Base-by-base conservation (phyloP, 2,888 invertebrate species). In the Nineta flava region DNA sequence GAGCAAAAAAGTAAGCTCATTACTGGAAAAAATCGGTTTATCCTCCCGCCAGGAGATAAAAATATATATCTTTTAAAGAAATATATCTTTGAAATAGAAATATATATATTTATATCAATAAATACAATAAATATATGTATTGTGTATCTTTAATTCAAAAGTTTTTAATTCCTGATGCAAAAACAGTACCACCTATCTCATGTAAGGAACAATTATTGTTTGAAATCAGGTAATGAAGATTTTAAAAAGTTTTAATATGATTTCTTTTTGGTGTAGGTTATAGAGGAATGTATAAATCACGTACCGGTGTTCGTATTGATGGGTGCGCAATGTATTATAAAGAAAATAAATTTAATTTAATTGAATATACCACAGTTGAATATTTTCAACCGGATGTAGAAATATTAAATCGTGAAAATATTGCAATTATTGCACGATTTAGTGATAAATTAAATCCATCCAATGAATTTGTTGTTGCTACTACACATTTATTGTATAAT, bases 401-500 rank as follows among this genome's bases (percentile, higher is more conserved):
- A 16, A 61, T 85, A 7, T 66, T 94, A 32, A 81, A 88, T 62
- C 76, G 94, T 10, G 88, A 93, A 62, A 96, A 96, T 67, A 79
- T 96, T 47, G 96, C 82, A 0, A 62, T 94, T 9, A 73, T 95
- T 50, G 80, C 81, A 3, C 85, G 85, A 62, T 73, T 96, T 51
- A 66, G 69, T 13, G 73, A 81, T 1, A 74, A 68, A 52, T 60
- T 64, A 0, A 59, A 68, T 48, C 70, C 72, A 0, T 57, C 67
- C 1, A 67, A 70, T 1, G 69, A 76, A 7, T 65, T 95, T 40
- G 75, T 88, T 47, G 78, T 97, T 1, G 88, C 91, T 3, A 97
- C 92, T 10, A 97, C 97, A 0, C 99, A 99, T 67, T 71, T 99
- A 44, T 70, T 97, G 9, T 99, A 86, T 65, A 97, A 97, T 71